Conservation (phyloP, 2,888 invertebrate species). For the Julus scandinavius region DNA sequence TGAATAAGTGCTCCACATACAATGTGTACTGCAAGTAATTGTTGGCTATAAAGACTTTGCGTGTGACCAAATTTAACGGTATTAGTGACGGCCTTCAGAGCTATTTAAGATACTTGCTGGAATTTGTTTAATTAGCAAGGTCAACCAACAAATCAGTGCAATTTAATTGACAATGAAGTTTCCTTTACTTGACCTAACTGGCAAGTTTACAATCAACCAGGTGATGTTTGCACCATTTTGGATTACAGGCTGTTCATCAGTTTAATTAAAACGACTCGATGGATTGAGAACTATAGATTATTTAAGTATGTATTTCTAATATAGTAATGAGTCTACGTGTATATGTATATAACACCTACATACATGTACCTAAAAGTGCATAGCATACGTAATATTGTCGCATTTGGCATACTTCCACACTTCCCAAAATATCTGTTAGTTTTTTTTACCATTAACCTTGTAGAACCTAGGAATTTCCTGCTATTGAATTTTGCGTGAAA, state of each 20-base stretch:
- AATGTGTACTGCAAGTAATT: neutral
- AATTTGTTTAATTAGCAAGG: constrained; percentile 37
- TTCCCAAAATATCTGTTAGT: neutral
- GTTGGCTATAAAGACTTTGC: neutral
- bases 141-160: neutral
- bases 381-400: neutral
- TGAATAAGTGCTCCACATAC: neutral
- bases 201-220: neutral
- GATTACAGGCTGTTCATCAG: neutral
- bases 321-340: neutral
- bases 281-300: neutral
- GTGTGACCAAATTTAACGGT: neutral
- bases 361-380: neutral
- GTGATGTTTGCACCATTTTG: neutral
- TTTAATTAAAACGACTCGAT: neutral
- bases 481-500: neutral
- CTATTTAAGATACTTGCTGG: neutral
- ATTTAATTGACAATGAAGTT: neutral
- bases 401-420: neutral
- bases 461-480: neutral
- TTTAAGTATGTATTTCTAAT: neutral
- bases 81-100: neutral
- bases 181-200: neutral
- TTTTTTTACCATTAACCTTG: constrained; percentile 8
- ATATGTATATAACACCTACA: neutral